Percentiles rank a stretch among this genome's conserved stretches.
phyloP scores from a whole-genome alignment of 2,113 vertebrate genomes.

The Eidolon helvum region DNA sequence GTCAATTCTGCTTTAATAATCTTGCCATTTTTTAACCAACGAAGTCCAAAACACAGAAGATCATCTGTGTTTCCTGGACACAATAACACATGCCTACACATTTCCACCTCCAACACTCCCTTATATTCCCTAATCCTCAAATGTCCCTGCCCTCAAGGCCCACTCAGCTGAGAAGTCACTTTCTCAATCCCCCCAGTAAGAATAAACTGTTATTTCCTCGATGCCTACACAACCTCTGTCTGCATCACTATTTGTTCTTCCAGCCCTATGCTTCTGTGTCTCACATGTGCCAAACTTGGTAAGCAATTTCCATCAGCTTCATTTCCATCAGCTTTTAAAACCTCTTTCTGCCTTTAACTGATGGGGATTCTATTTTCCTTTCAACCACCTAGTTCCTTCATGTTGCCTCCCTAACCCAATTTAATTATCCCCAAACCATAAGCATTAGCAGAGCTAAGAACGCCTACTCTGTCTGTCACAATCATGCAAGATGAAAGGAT shows the following conservation, averaged over 20 bases:
- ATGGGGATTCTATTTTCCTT: conserved; percentile 47
- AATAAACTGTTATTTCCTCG: not conserved
- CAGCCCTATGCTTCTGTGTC: not conserved
- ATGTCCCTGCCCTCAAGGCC: not conserved
- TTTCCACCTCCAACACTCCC: not conserved
- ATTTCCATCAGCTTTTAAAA: conserved; percentile 43
- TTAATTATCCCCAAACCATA: conserved; percentile 68
- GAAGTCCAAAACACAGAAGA: not conserved
- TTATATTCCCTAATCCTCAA: not conserved
- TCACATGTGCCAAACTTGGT: not conserved
- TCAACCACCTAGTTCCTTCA: conserved; percentile 58
- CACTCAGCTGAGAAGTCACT: not conserved
- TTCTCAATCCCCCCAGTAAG: not conserved
- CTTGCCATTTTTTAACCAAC: not conserved
- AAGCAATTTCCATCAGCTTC: not conserved
- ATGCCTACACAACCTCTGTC: not conserved
- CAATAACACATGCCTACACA: not conserved
- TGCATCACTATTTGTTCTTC: not conserved
- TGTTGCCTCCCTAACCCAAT: conserved; percentile 60
- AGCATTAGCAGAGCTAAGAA: conserved; percentile 55
- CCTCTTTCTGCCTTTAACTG: conserved; percentile 37
- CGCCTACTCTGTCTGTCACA: conserved; percentile 48
- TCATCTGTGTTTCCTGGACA: not conserved
- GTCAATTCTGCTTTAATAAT: not conserved
- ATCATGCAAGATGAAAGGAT: conserved; percentile 73